Percentiles rank a stretch among this genome's conserved stretches.
These are phyloP conservation scores for Craseonycteris thonglongyai DNA, from an alignment of 2,113 vertebrate species.

Conservation along the genomic window DNA sequence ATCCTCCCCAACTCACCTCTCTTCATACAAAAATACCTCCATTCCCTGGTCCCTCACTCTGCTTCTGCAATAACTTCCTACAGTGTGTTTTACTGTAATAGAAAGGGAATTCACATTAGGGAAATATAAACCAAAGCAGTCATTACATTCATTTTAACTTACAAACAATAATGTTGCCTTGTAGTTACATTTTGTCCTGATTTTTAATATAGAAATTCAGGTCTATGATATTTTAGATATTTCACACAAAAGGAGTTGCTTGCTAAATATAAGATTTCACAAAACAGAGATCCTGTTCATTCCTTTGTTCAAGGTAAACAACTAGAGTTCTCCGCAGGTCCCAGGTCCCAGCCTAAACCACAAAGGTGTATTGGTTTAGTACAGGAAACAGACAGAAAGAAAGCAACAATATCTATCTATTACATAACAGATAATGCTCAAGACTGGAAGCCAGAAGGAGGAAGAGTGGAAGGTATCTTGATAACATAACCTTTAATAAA, in stretches of 20 bases:
- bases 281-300: background rate
- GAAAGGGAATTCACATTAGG: background rate
- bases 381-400: background rate
- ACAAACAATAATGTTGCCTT: background rate
- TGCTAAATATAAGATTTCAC: background rate
- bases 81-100: background rate
- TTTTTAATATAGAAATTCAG: conserved; percentile 20
- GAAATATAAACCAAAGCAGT: background rate
- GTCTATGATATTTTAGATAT: background rate
- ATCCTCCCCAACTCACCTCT: background rate
- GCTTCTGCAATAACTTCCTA: background rate
- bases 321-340: background rate
- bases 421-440: background rate
- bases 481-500: background rate
- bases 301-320: background rate
- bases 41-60: background rate
- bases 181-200: background rate
- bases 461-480: background rate
- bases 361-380: background rate
- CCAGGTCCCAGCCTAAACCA: background rate
- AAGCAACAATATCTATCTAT: background rate
- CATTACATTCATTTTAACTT: background rate
- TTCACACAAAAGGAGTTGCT: background rate
- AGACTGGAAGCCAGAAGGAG: background rate
- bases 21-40: background rate